These are phyloP conservation scores for Alligator sinensis DNA, from an alignment of 2,113 vertebrate genomes.

Conservation along the genomic window DNA sequence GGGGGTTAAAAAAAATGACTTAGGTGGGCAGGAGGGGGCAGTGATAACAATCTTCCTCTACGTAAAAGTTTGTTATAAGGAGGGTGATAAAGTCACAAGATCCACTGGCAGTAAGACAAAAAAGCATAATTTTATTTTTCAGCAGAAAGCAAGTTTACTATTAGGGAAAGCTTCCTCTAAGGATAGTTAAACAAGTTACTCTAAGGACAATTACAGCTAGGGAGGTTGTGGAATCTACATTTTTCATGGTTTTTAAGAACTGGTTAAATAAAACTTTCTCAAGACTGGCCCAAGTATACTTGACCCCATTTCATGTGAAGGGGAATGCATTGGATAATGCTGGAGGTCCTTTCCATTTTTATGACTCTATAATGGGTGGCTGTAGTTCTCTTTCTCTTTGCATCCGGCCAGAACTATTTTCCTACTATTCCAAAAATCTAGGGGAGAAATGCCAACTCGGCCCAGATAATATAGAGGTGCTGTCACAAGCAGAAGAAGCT, in stretches of 20 bases:
- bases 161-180: background rate
- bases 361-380: background rate
- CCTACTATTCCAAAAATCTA: background rate
- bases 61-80: too few relatives aligned
- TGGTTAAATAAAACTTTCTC: background rate
- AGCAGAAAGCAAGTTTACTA: too few relatives aligned
- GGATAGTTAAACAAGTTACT: background rate
- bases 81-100: background rate
- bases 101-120: background rate
- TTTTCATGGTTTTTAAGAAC: background rate
- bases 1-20: too few relatives aligned
- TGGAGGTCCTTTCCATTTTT: background rate
- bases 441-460: background rate
- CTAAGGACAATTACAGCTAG: background rate
- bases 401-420: background rate
- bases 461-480: background rate
- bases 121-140: too few relatives aligned
- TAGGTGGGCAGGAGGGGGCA: too few relatives aligned
- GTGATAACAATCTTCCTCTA: too few relatives aligned
- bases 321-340: background rate
- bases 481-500: background rate
- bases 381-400: background rate
- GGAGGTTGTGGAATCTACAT: background rate
- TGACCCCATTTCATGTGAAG: background rate
- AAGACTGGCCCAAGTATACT: background rate